Evolutionary conservation across 2,797 vertebrate species (phyloP).

Genomic region (Stomatorhinus walkeri): DNA sequence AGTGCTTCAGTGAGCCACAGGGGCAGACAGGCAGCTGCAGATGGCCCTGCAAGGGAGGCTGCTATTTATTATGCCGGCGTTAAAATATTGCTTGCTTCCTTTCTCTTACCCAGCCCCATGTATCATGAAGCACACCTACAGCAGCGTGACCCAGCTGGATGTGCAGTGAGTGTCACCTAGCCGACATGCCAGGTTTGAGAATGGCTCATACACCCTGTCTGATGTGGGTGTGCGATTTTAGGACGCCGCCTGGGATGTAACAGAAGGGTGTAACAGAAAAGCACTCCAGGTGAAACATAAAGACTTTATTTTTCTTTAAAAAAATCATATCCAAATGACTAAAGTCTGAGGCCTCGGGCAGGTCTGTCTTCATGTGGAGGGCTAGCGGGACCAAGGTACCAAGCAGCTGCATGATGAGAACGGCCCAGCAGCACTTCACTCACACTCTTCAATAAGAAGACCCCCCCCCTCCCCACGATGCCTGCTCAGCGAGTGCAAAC

Average conservation of each 20-base stretch:
- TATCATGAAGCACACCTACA: background rate
- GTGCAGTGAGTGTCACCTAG: background rate
- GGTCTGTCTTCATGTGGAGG: background rate
- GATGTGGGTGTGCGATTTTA: background rate
- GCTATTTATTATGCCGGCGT: background rate
- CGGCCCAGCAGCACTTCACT: background rate
- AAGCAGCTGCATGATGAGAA: slow-evolving; percentile 15
- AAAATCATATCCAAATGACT: slow-evolving; percentile 22
- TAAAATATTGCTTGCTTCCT: background rate
- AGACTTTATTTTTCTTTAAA: slow-evolving; percentile 9
- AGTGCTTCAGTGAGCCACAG: background rate
- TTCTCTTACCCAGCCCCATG: background rate
- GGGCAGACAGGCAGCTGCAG: background rate
- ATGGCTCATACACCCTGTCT: background rate
- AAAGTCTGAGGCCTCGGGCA: background rate
- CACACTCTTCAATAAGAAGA: background rate
- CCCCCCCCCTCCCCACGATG: background rate
- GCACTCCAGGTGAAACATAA: background rate
- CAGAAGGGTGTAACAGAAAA: background rate
- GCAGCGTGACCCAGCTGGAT: background rate
- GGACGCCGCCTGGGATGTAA: background rate
- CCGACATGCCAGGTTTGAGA: background rate
- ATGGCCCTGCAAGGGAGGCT: background rate
- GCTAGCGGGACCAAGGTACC: background rate
- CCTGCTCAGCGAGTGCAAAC: background rate